phyloP scores from a whole-genome alignment of 2,113 vertebrate species.

The Oreochromis tanganicae region DNA sequence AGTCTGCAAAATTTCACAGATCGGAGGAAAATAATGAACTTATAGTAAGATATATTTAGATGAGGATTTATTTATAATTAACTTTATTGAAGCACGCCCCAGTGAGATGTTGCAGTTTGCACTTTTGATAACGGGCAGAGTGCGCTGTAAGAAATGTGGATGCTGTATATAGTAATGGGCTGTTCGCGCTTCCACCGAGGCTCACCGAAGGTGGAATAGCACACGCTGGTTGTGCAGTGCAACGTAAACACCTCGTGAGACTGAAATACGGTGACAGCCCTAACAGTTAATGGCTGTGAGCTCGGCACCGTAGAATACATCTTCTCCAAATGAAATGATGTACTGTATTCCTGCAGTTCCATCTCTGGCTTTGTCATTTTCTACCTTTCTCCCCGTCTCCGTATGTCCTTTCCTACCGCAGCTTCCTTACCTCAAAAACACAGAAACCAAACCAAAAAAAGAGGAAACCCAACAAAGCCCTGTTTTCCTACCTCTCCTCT shows the following conservation, averaged over 20 bases:
- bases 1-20: conserved; percentile 22
- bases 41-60: conserved; percentile 27
- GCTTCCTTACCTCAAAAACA: conserved; percentile 12
- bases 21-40: conserved; percentile 32
- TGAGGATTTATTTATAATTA: conserved; percentile 27
- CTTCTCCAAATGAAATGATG: conserved; percentile 40
- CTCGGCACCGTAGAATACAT: conserved; percentile 28
- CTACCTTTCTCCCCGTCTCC: neutral
- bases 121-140: neutral
- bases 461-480: neutral
- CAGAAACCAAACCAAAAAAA: neutral
- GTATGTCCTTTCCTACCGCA: conserved; percentile 8
- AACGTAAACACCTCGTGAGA: conserved; percentile 51
- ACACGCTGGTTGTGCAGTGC: conserved; percentile 14
- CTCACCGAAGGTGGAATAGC: conserved; percentile 14
- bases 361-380: conserved; percentile 9
- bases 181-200: conserved; percentile 11
- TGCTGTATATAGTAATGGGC: neutral
- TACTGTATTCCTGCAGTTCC: conserved; percentile 4
- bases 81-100: neutral
- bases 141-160: neutral
- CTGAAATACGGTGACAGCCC: conserved; percentile 54
- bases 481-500: conserved; percentile 28
- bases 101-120: neutral
- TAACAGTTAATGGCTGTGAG: conserved; percentile 50